Percentiles rank a stretch among this genome's conserved stretches.
Conservation (phyloP, 2,888 invertebrate genomes). For the Baronia brevicornis region DNA sequence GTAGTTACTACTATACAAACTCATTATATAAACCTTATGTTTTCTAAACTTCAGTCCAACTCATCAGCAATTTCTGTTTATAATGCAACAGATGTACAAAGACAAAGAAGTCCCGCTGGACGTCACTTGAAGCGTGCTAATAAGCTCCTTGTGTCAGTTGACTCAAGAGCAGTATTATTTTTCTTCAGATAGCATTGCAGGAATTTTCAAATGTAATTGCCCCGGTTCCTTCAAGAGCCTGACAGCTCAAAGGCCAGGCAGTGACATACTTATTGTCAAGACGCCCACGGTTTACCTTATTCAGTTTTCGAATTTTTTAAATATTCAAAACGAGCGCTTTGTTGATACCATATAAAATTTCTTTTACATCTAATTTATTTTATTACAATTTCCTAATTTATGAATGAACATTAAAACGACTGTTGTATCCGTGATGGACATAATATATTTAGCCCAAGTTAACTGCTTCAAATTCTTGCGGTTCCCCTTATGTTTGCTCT, state of each 20-base stretch:
- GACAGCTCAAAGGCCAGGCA: slow-evolving; percentile 71
- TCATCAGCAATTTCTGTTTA: too few relatives aligned
- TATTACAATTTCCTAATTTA: neutral
- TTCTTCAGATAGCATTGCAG: slow-evolving; percentile 67
- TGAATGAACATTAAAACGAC: neutral
- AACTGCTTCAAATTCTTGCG: too few relatives aligned
- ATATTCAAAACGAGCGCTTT: slow-evolving; percentile 38
- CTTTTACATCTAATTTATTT: neutral
- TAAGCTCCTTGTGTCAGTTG: slow-evolving; percentile 63
- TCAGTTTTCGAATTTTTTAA: slow-evolving; percentile 57
- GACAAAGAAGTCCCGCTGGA: slow-evolving; percentile 34
- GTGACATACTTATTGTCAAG: slow-evolving; percentile 71
- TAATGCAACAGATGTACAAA: slow-evolving; percentile 14
- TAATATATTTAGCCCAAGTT: too few relatives aligned
- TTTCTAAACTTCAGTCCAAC: too few relatives aligned
- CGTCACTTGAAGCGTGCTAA: slow-evolving; percentile 55
- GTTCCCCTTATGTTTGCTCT: slow-evolving; percentile 15
- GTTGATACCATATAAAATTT: slow-evolving; percentile 27
- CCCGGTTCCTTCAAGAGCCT: slow-evolving; percentile 68
- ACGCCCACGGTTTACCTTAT: slow-evolving; percentile 71
- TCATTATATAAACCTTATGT: too few relatives aligned
- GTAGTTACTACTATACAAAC: too few relatives aligned
- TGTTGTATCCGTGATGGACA: too few relatives aligned
- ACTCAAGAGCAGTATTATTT: slow-evolving; percentile 60
- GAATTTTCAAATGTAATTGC: slow-evolving; percentile 74